These are phyloP conservation scores for Peucedramus taeniatus DNA, from an alignment of 2,113 vertebrate species.

Conservation along the genomic window DNA sequence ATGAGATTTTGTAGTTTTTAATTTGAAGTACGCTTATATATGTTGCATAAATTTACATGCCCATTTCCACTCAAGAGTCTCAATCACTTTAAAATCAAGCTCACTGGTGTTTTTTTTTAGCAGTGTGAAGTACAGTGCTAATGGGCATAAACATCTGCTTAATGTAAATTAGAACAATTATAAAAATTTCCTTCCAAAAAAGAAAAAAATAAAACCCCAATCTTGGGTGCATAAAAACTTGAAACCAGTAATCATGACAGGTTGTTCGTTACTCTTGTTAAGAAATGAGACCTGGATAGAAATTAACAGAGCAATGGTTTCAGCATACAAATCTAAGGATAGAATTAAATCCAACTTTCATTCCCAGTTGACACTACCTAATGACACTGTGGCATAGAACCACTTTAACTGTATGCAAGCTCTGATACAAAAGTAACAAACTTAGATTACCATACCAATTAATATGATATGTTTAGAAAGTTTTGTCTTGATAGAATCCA, in stretches of 20 bases:
- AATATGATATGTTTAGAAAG: background rate
- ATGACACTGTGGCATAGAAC: background rate
- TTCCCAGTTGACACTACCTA: background rate
- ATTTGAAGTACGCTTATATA: background rate
- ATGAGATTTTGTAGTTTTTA: background rate
- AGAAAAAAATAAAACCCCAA: background rate
- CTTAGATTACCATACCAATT: background rate
- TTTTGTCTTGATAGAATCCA: background rate
- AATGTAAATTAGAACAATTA: background rate
- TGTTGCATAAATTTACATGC: background rate
- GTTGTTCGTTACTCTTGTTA: background rate
- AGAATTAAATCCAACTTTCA: background rate
- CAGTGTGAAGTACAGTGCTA: background rate
- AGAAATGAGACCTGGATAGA: background rate
- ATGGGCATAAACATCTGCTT: background rate
- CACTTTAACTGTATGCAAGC: background rate
- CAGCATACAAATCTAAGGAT: background rate
- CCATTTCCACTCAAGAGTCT: background rate
- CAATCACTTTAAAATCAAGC: background rate
- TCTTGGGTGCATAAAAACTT: background rate
- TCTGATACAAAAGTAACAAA: background rate
- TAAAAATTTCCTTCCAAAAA: background rate
- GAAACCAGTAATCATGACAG: background rate
- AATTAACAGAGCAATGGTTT: background rate
- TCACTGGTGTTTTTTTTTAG: background rate